A percentile compares a stretch with the other conserved stretches of the same genome.
phyloP scores from a whole-genome alignment of 1,140 invertebrate genomes.

The Lepeophtheirus salmonis region DNA sequence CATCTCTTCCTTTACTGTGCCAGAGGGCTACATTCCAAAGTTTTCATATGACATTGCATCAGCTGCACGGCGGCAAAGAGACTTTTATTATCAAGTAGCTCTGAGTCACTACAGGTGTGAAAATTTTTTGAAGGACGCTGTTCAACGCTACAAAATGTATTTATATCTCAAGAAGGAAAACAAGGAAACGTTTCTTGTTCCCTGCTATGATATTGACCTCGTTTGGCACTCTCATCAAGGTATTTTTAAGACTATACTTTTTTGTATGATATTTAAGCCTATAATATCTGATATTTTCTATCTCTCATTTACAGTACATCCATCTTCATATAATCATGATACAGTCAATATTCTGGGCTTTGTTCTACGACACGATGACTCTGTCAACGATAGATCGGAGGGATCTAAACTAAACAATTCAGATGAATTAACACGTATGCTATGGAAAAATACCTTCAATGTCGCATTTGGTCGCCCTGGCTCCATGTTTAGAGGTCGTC shows the following conservation, averaged over 20 bases:
- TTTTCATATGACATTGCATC: constrained; percentile 20
- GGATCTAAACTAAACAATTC: constrained; percentile 15
- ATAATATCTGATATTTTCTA: not conserved
- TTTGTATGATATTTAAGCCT: not conserved
- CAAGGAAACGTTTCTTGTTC: constrained; percentile 21
- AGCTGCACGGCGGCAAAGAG: constrained; percentile 21
- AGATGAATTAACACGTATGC: not conserved
- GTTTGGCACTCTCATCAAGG: constrained; percentile 23
- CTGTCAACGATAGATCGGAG: constrained; percentile 20
- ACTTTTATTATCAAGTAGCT: constrained; percentile 23
- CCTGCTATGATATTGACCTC: constrained; percentile 23
- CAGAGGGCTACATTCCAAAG: constrained; percentile 18
- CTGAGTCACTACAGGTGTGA: constrained; percentile 21
- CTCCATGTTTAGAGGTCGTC: constrained; percentile 11
- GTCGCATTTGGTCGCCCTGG: constrained; percentile 8
- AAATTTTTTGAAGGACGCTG: constrained; percentile 20
- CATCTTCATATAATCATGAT: constrained; percentile 21
- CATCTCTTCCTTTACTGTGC: constrained; percentile 17
- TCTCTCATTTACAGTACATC: constrained; percentile 19
- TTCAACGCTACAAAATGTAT: constrained; percentile 22
- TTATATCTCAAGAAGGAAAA: constrained; percentile 21
- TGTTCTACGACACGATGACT: constrained; percentile 22
- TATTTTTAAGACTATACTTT: constrained; percentile 15
- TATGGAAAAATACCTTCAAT: not conserved
- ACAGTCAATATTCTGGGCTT: constrained; percentile 20